These are phyloP conservation scores for Acronicta leporina DNA, from an alignment of 2,888 invertebrate species.

Conservation along the genomic window DNA sequence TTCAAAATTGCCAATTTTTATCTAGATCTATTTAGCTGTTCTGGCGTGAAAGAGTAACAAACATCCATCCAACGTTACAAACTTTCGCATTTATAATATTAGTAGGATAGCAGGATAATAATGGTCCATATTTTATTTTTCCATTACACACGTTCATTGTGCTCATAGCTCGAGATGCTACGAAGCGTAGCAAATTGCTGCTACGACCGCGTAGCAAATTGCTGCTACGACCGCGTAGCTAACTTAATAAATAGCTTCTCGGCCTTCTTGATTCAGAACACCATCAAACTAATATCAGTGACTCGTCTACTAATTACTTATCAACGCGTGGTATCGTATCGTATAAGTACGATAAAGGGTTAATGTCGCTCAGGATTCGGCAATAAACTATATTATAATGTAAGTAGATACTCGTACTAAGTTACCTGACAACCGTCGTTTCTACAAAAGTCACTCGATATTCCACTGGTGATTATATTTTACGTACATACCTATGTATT, in stretches of 20 bases:
- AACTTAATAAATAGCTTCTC: background rate
- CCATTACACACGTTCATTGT: background rate
- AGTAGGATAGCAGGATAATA: too few species aligned
- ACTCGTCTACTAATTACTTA: background rate
- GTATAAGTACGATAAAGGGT: conserved; percentile 7
- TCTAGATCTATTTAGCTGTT: too few species aligned
- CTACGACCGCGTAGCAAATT: conserved; percentile 13
- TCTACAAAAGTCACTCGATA: conserved; percentile 13
- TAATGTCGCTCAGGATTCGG: conserved; percentile 37
- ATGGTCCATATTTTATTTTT: background rate
- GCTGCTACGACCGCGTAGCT: too few species aligned
- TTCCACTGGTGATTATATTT: conserved; percentile 12
- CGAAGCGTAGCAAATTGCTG: conserved; percentile 29
- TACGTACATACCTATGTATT: conserved; percentile 9
- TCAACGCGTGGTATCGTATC: too few species aligned
- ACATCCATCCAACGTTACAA: too few species aligned
- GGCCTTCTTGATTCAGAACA: background rate
- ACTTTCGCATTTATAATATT: too few species aligned
- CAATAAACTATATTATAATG: conserved; percentile 45
- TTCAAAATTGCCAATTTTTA: too few species aligned
- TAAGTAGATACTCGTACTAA: conserved; percentile 37
- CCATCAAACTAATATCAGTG: background rate
- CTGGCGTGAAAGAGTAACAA: too few species aligned
- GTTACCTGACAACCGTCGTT: conserved; percentile 18
- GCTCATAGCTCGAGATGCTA: conserved; percentile 18